Conservation (phyloP, 2,113 vertebrate genomes). For the Ellobius talpinus region DNA sequence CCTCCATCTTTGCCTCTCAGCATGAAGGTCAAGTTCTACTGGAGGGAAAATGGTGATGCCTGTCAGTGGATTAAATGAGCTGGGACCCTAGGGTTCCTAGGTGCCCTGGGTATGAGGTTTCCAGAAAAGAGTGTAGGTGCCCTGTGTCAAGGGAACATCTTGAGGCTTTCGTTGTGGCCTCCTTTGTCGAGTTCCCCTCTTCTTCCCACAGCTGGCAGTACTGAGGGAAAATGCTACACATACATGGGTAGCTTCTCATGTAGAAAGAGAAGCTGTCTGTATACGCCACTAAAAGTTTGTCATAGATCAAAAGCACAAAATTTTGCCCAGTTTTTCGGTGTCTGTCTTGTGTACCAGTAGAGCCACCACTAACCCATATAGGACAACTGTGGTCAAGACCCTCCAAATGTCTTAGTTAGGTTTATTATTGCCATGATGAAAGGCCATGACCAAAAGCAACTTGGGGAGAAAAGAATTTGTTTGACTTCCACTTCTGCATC, state of each 20-base stretch:
- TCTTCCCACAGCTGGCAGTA: not conserved
- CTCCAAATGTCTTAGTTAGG: not conserved
- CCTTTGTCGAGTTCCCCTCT: not conserved
- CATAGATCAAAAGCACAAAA: not conserved
- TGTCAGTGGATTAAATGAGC: not conserved
- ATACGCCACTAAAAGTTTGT: not conserved
- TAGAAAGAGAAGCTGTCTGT: not conserved
- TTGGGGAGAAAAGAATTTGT: not conserved
- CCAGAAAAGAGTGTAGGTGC: not conserved
- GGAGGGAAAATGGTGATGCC: not conserved
- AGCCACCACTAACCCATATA: not conserved
- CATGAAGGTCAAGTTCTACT: not conserved
- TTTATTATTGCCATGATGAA: not conserved
- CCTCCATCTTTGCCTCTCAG: not conserved
- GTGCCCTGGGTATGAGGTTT: not conserved
- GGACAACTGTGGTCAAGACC: not conserved
- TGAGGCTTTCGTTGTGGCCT: not conserved
- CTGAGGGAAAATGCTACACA: not conserved
- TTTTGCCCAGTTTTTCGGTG: not conserved
- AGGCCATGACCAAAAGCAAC: not conserved
- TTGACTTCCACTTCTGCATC: not conserved
- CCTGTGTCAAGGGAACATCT: not conserved
- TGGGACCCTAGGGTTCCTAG: not conserved
- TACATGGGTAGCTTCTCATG: not conserved
- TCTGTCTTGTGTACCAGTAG: not conserved